Base-by-base conservation (phyloP, 2,797 vertebrate genomes). In the Spinus olivaceus region DNA sequence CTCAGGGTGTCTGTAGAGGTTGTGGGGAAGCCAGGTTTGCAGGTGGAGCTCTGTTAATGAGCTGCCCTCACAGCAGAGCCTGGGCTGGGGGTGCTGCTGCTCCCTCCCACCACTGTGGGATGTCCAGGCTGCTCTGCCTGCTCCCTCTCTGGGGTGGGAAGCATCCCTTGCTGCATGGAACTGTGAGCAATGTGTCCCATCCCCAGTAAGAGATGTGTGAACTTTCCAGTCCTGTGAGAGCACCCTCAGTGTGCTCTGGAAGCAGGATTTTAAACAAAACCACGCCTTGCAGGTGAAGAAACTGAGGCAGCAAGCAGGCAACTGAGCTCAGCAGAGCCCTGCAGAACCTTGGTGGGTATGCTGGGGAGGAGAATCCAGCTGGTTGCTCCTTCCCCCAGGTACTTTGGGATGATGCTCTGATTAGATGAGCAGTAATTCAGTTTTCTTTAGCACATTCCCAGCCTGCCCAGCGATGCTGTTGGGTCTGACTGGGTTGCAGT, bases 1-100 rank as follows among this genome's bases (percentile, higher is more conserved):
- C 91, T 92, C 77, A 70, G 79, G 44, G 47, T 76, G 10, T 50
- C 70, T 63, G 72, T 8, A 15, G 81, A 14, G 79, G 35, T 37
- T 24, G 73, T 83, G 91, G 59, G 73, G 82, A 64, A 60, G 65
- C 3, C 87, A 80, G 41, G 39, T 47, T 71, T 95, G 60, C 54
- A 64, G 42, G 12, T 32, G 39, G 14, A 86, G 87, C 12, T 0
- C 42, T 14, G 72, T 5, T 41, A 22, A 32, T 39, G 89, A n/a
- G 28, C 49, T 65, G 81, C 27, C 50, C 50, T 54, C 3, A 0
- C 1, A 0, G 8, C 95, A 74, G 37, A 54, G 61, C 56, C 59
- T 0, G 30, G 9, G 51, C 82, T 51, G 35, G 8, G 66, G 27
- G 21, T 8, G 7, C 6, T 81, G 51, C 49, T 49, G 7, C 10